These are phyloP conservation scores for Drosophila watanabei DNA, from an alignment of 1,140 invertebrate species.

Conservation along the genomic window DNA sequence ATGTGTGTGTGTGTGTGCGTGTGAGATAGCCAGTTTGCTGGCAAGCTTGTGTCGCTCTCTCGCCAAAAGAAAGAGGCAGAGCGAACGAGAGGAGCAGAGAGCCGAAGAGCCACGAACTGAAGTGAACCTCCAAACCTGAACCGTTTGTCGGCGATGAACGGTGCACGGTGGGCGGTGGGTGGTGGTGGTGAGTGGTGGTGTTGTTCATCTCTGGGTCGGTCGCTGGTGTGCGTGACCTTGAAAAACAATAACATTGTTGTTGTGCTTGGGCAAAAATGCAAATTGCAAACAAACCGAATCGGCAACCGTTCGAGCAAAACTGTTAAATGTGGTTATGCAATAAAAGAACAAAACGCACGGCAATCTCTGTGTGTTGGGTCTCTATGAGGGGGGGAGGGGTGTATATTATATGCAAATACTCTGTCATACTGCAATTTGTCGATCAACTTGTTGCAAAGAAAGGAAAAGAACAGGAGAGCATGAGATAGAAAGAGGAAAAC, in stretches of 20 bases:
- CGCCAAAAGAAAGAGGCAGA: conserved; percentile 9
- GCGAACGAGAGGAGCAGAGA: conserved; percentile 15
- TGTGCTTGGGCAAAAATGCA: conserved; percentile 66
- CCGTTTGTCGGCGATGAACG: conserved; percentile 6
- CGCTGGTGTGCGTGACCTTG: conserved; percentile 70
- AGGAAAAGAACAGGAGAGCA: no score
- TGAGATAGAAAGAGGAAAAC: background rate
- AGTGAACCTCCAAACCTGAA: conserved; percentile 47
- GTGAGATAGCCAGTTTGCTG: conserved; percentile 51
- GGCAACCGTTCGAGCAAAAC: conserved; percentile 62
- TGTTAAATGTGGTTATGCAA: conserved; percentile 78
- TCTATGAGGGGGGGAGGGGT: background rate
- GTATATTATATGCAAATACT: background rate
- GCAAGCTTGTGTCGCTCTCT: conserved; percentile 46
- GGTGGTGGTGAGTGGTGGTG: conserved; percentile 15
- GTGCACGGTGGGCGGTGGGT: conserved; percentile 29
- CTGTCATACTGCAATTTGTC: conserved; percentile 7
- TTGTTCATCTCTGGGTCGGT: conserved; percentile 37
- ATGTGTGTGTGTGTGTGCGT: conserved; percentile 10
- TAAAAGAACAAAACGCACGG: conserved; percentile 39
- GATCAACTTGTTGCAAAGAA: conserved; percentile 29
- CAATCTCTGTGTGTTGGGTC: conserved; percentile 1
- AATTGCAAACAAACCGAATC: conserved; percentile 75
- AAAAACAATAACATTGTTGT: conserved; percentile 79
- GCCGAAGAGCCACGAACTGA: conserved; percentile 31